phyloP scores from a whole-genome alignment of 2,113 vertebrate species.

The Pterocles burchelli region DNA sequence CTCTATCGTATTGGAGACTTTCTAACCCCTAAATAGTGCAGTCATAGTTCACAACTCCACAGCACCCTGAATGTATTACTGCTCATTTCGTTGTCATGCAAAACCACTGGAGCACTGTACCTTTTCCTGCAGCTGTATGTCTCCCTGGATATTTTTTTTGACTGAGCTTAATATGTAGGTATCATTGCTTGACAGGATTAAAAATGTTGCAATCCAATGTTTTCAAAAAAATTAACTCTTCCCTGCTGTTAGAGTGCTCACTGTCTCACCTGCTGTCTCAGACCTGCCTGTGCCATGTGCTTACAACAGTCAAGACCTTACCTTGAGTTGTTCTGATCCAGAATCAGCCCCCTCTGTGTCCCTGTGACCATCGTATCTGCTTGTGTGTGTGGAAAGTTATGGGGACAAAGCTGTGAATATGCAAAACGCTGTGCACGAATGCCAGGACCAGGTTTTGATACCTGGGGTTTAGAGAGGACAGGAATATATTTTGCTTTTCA shows the following conservation, averaged over 20 bases:
- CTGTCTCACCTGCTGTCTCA: not conserved
- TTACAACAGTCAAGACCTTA: not conserved
- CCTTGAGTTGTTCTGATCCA: not conserved
- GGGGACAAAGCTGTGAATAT: not conserved
- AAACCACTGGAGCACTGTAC: not conserved
- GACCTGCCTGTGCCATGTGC: not conserved
- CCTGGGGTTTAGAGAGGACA: not conserved
- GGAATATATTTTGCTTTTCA: not conserved
- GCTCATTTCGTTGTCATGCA: not conserved
- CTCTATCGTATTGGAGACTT: not conserved
- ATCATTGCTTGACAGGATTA: not conserved
- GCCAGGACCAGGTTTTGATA: not conserved
- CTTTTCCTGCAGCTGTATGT: not conserved
- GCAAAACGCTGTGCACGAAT: not conserved
- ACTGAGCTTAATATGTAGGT: not conserved
- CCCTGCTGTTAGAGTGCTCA: rapidly evolving
- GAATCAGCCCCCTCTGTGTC: not conserved
- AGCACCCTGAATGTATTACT: not conserved
- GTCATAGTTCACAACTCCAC: not conserved
- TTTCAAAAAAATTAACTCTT: not conserved
- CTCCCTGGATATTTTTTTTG: not conserved
- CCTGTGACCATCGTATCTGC: not conserved
- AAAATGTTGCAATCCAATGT: not conserved
- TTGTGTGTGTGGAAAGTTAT: not conserved
- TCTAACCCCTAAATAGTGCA: not conserved